Evolutionary conservation across 2,113 vertebrate species (phyloP), one percentile per base, ranked within the genome.

Genomic region (Morone saxatilis): DNA sequence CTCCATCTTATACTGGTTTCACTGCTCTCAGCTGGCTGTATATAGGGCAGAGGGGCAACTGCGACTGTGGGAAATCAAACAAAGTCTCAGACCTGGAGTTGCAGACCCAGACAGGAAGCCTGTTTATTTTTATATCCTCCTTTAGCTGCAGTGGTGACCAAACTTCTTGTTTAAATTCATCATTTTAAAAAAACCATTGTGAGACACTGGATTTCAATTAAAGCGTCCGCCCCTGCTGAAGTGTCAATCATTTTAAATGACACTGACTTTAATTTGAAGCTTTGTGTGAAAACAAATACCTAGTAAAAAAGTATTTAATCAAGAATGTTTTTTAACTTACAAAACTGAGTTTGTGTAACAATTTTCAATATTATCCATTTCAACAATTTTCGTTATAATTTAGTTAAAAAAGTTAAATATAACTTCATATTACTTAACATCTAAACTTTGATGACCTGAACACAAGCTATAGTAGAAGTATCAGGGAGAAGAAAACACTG

Each of bases 21-120:
- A 22, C 78, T 19, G 69, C 78, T 81, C 38, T 31, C 19, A 16
- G 4, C 54, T 1, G 20, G 10, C 68, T 48, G 60, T 40, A 7
- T 9, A 1, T 0, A 1, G 71, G 65, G 56, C 69, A 67, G 45
- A 47, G 48, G 76, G 78, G 76, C 72, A 54, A 16, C 68, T 17
- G 66, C 0, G 67, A 73, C 53, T 81, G 76, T 87, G 84, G 80
- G 81, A 90, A 90, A 66, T 70, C n/a, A 83, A 86, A 81, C 80
- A 68, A 20, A 67, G 68, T 56, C 68, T 41, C 78, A 61, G 56
- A 67, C 43, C 59, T 57, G 51, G 0, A 56, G 57, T 0, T 63
- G 60, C 82, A 78, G 68, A 71, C 20, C 45, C 68, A 70, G 85
- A 77, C 88, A 78, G 80, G 83, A 81, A 78, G 13, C 47, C 63